Conservation (phyloP, 2,888 invertebrate species). For the Heteromyza rotundicornis region DNA sequence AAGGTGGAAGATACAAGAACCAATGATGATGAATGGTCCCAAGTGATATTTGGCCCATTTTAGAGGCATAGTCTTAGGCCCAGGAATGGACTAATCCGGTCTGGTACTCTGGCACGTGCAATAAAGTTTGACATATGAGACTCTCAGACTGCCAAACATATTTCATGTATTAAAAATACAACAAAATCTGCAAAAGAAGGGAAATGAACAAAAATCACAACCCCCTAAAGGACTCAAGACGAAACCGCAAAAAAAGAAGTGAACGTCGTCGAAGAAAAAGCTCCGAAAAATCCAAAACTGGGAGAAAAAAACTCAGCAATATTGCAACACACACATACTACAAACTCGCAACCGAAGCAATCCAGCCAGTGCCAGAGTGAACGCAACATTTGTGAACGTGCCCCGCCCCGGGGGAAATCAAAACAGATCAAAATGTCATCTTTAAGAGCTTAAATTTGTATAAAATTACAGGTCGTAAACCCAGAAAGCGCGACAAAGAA, state of each 20-base stretch:
- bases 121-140: slow-evolving; percentile 56
- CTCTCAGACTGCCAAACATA: slow-evolving; percentile 44
- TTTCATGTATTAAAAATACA: slow-evolving; percentile 47
- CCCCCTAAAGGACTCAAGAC: slow-evolving; percentile 12
- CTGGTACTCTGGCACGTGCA: slow-evolving; percentile 48
- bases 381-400: neutral
- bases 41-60: too few relatives aligned
- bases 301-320: neutral
- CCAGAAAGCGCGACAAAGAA: slow-evolving; percentile 35
- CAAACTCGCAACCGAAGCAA: neutral
- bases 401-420: slow-evolving; percentile 52
- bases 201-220: slow-evolving; percentile 11
- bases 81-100: slow-evolving; percentile 23
- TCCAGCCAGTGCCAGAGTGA: neutral
- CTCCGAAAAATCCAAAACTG: too few relatives aligned
- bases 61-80: too few relatives aligned
- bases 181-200: slow-evolving; percentile 1
- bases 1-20: too few relatives aligned
- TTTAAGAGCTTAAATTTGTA: slow-evolving; percentile 61
- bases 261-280: neutral
- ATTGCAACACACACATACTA: neutral
- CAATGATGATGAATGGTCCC: too few relatives aligned
- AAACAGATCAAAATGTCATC: slow-evolving; percentile 60
- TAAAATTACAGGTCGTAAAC: slow-evolving; percentile 55
- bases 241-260: slow-evolving; percentile 27